Evolutionary conservation across 2,888 invertebrate genomes (phyloP), one percentile per base, ranked within the genome.

Genomic region (Stenichneumon culpator): DNA sequence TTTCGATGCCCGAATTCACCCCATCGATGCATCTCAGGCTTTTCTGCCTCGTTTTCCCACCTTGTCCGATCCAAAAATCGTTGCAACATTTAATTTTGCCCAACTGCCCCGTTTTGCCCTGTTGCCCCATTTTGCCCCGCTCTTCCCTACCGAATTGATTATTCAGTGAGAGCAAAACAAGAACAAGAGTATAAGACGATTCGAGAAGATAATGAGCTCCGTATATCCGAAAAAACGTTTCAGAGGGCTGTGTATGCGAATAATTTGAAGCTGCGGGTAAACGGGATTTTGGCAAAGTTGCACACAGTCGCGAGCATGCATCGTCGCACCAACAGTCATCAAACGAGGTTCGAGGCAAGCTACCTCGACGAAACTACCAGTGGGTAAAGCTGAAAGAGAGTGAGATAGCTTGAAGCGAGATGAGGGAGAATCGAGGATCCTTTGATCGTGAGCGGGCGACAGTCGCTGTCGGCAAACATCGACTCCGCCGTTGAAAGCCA

Each of bases 381-480:
- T 47, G 74, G 57, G 74, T 70, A 70, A 60, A 85, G 82, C 70
- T 75, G 79, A 85, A 85, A 85, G 85, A 82, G 82, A 85, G 82
- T 70, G 84, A 73, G 69, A 70, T 50, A 60, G 73, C 25, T 22
- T 14, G 60, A 73, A 63, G 57, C 19, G 36, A 78, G 57, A 78
- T 60, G 82, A 74, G 77, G 79, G 79, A 82, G 75, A 81, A 84
- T 74, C 80, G 87, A 90, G 88, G 90, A 92, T 92, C 93, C 93
- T 94, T 94, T 94, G 94, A 94, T 94, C 94, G 93, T 82, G 52
- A 60, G 19, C 82, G 85, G 77, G 90, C 92, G 92, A 91, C 92
- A 92, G 91, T 82, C 86, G 90, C 88, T 93, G 93, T 94, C 91
- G 92, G 92, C 93, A 94, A 94, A 93, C 94, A 94, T 92, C 90